Percentiles rank a stretch among this genome's conserved stretches.
phyloP scores from a whole-genome alignment of 2,888 invertebrate genomes.

The Harmothoe impar region DNA sequence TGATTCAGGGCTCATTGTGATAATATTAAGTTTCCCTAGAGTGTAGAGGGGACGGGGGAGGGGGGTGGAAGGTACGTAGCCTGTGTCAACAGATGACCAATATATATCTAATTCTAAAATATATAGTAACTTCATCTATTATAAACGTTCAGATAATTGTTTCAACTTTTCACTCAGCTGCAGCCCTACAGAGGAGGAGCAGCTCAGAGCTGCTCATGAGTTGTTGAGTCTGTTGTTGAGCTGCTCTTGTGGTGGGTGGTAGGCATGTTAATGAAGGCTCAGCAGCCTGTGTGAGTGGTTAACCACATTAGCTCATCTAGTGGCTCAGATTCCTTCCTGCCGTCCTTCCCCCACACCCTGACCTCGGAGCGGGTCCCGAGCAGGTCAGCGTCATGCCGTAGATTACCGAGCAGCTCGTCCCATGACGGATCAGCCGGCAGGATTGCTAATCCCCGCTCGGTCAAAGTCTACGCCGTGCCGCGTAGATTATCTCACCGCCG shows the following conservation, averaged over 20 bases:
- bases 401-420: background rate
- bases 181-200: too few relatives aligned
- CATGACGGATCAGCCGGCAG: slow-evolving; percentile 44
- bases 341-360: background rate
- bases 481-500: slow-evolving; percentile 12
- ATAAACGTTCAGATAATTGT: too few relatives aligned
- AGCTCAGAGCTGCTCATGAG: too few relatives aligned
- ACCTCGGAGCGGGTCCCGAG: background rate
- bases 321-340: slow-evolving; percentile 15
- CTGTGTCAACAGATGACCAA: too few relatives aligned
- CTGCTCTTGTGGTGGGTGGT: background rate
- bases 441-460: slow-evolving; percentile 52
- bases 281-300: background rate
- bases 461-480: slow-evolving; percentile 2
- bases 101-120: too few relatives aligned
- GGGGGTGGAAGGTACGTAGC: too few relatives aligned
- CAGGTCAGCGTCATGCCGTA: background rate
- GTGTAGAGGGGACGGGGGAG: too few relatives aligned
- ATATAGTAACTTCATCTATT: too few relatives aligned
- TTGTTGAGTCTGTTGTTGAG: too few relatives aligned
- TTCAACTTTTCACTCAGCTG: too few relatives aligned
- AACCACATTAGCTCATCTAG: background rate
- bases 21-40: too few relatives aligned
- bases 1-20: too few relatives aligned
- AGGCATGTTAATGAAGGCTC: background rate